Evolutionary conservation across 2,113 vertebrate species (phyloP), one percentile per base, ranked within the genome.

Genomic region (Dipodomys merriami): DNA sequence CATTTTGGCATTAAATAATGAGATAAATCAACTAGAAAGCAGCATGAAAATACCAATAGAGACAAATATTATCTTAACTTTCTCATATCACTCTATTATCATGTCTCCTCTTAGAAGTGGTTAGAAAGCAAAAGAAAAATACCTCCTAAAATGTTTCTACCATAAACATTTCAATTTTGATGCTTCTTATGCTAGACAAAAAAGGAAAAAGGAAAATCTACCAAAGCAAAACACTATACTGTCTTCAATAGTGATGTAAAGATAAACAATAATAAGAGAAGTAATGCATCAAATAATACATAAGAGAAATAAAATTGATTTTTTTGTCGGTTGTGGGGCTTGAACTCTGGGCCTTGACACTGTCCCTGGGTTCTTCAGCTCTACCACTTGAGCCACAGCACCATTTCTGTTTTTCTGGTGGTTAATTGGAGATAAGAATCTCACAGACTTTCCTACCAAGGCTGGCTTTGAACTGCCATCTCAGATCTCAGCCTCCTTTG

Each of bases 21-120:
- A 92, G 62, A 95, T 96, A 96, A 97, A 97, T 97, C 97, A 97
- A 83, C 93, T 77, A 91, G 93, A 93, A 96, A 97, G 93, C 96
- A 96, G 96, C 94, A 93, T 96, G 96, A 91, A 96, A 95, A 95
- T 46, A 97, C 90, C 95, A 96, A 69, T 90, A 97, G 95, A 95
- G 95, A 96, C 94, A 97, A 96, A 96, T 84, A 95, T 88, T 92
- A 69, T 93, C 91, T 95, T 91, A 95, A 96, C 88, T 95, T 96
- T 95, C 73, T 97, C 95, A 91, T 95, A 88, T 79, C 79, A 77
- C 81, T 93, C 78, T 91, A 57, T 90, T 93, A 68, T 80, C 91
- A 88, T 87, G 20, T 93, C 49, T 94, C 35, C 25, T 83, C 29
- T 81, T 92, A 94, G 64, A 95, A 92, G 80, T 89, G 72, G 83